Conservation (phyloP, 2,797 vertebrate species). For the Sebastiscus tertius region DNA sequence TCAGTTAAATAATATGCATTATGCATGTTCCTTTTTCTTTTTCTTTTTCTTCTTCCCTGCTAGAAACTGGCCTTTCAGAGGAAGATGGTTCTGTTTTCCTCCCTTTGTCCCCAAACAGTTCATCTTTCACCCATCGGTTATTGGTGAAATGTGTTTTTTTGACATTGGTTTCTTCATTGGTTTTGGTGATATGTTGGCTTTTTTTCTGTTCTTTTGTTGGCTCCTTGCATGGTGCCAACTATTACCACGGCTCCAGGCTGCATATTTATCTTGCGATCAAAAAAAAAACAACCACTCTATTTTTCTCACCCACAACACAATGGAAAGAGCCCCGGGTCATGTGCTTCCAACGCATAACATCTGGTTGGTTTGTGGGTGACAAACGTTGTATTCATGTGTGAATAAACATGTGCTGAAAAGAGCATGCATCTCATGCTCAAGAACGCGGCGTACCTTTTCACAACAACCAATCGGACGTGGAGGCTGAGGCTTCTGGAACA, state of each 20-base stretch:
- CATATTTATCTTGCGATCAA: constrained; percentile 15
- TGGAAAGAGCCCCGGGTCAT: constrained; percentile 14
- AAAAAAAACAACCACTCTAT: not conserved
- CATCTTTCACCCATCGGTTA: not conserved
- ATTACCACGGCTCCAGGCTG: not conserved
- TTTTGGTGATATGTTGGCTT: not conserved
- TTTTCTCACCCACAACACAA: constrained; percentile 9
- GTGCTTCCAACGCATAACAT: not conserved
- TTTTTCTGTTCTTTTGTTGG: not conserved
- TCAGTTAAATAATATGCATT: not conserved
- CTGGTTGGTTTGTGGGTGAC: constrained; percentile 4
- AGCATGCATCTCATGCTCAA: not conserved
- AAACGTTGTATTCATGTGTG: not conserved
- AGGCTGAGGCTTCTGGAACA: not conserved
- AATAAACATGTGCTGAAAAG: not conserved
- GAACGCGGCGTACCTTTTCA: not conserved
- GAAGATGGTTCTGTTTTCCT: not conserved
- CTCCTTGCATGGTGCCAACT: not conserved
- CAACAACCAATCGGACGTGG: not conserved
- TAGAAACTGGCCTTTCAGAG: not conserved
- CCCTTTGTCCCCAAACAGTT: not conserved
- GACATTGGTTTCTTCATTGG: not conserved
- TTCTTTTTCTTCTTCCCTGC: not conserved
- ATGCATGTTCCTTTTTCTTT: not conserved
- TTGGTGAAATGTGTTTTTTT: constrained; percentile 10